Base-by-base conservation (phyloP, 2,888 invertebrate genomes). In the Chaitophorus viminalis region DNA sequence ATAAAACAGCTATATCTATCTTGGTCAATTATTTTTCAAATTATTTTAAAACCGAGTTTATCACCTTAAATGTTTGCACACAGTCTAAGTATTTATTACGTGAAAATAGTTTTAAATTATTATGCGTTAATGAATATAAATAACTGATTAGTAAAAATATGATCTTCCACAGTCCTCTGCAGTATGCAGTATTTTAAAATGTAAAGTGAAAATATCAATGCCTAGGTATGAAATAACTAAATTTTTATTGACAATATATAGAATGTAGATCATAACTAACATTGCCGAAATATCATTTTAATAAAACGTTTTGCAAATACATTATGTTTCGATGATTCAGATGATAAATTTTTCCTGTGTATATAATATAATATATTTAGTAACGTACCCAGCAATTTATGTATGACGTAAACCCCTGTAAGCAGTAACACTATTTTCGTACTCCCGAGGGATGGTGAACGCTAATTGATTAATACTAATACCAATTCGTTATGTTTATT, bases 401-500 rank as follows among this genome's bases (percentile, higher is more conserved):
- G 74, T 36, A 74, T 25, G 74, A 60, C 74, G 74, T 36, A 74
- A 36, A 74, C 29, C 25, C 74, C 8, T 36, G 4, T 74, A 74
- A 36, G 25, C 74, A 3, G 29, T 74, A 74, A 18, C 14, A 36
- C 74, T 31, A 36, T 36, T 21, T 74, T 74, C 21, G 36, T 6
- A 21, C 5, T 74, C 74, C 74, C 74, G 6, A 25, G 36, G 14
- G 74, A 74, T 25, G 17, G 29, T 31, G 31, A 36, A 33, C 74
- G 36, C 36, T 25, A 74, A 74, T 74, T 74, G 33, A 74, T 74
- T 74, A 36, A 74, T 74, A 4, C 36, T 74, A 36, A 74, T 74
- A 4, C 36, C 36, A 36, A 70, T 70, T 68, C n/a, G 68, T 29
- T 70, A 70, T 31, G 74, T 74, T 74, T 25, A 74, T 74, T 74